Base-by-base conservation (phyloP, 1,140 invertebrate genomes). In the Zaprionus davidi region DNA sequence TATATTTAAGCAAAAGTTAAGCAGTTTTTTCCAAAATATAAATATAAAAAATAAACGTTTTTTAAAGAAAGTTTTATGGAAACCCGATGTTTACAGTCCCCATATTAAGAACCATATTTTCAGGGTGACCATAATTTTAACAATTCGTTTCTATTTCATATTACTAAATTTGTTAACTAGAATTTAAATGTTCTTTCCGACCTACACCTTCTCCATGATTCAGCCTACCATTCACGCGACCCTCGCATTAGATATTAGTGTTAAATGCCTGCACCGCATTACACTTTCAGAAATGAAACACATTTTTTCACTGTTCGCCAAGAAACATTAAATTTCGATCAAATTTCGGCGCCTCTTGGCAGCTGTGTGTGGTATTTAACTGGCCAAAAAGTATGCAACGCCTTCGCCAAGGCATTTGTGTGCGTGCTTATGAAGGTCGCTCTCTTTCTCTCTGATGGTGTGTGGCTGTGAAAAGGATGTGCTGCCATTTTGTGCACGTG, bases 401-500 rank as follows among this genome's bases (percentile, higher is more conserved):
- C 36, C 20, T 72, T 64, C 53, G 38, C 28, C 41, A 11, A 38
- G 34, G 17, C 60, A 22, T 15, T 36, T 57, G 36, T 41, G 56
- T 34, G 64, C 58, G 79, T 46, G 41, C 41, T 46, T 46, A 46
- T 46, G 41, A 46, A 46, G 41, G 41, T 17, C 41, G n/a, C 41
- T 17, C 41, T 2, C 41, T 51, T 17, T 59, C 20, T 31, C 24
- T 46, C 11, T 34, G n/a, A 34, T n/a, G 51, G 51, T 60, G 26
- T 11, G 36, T 41, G 36, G 13, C 70, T 44, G 81, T 57, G 26
- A 69, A 78, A 68, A 51, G 62, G 41, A 62, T 59, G 67, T 44
- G 76, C 49, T 76, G 79, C 64, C 76, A 85, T 85, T 86, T 82
- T 46, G 66, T 70, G 65, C 82, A 86, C 82, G 82, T 82, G 82